Percentiles rank a stretch among this genome's conserved stretches.
These are phyloP conservation scores for Xerus inauris DNA, from an alignment of 2,113 vertebrate genomes.

Conservation along the genomic window DNA sequence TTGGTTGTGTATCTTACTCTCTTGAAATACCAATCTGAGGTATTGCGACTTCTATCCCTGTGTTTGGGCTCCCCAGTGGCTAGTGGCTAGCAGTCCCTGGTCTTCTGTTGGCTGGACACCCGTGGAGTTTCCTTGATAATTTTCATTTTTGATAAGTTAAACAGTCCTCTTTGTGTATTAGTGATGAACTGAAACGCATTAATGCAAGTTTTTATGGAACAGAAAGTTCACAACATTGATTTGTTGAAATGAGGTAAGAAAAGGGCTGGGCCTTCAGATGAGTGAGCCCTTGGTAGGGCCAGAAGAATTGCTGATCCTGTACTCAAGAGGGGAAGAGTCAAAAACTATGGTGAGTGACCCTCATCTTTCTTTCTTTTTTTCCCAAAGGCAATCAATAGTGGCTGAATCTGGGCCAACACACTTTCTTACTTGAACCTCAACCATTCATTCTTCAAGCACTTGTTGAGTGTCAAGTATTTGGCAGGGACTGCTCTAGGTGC, in stretches of 20 bases:
- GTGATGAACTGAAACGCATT: background rate
- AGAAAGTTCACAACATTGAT: conserved; percentile 39
- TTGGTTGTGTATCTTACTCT: no score
- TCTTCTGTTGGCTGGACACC: no score
- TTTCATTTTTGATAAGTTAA: conserved; percentile 44
- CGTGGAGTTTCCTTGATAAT: no score
- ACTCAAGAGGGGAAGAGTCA: background rate
- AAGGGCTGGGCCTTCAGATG: background rate
- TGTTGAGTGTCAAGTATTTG: background rate
- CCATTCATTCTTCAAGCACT: conserved; percentile 6
- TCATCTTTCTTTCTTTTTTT: background rate
- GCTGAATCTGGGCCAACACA: background rate
- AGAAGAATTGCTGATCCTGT: conserved; percentile 9
- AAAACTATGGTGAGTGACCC: background rate
- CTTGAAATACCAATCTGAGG: no score
- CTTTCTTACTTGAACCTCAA: background rate
- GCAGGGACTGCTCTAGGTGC: background rate
- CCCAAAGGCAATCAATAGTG: background rate
- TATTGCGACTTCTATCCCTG: no score
- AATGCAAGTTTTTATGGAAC: background rate
- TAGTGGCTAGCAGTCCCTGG: no score
- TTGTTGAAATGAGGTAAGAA: conserved; percentile 41
- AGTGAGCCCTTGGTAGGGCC: background rate
- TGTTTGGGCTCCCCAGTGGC: no score
- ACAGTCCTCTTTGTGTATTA: background rate